Evolutionary conservation across 2,113 vertebrate species (phyloP).

Genomic region (Oreotrochilus melanogaster): DNA sequence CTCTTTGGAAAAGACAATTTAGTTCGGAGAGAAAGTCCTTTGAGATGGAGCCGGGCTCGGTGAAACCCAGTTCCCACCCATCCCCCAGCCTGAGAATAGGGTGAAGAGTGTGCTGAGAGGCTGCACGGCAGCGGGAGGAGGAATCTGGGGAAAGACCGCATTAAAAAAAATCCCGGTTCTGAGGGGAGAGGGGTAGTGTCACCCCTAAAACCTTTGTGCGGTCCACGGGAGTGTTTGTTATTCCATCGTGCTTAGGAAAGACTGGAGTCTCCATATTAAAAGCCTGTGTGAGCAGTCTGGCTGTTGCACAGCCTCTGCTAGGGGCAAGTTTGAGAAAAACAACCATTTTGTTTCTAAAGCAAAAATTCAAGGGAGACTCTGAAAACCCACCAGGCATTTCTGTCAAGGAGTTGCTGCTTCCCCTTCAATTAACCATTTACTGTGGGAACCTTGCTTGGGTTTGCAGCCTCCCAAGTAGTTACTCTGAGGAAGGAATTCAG

Average conservation of each 20-base stretch:
- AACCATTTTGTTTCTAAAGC: not conserved
- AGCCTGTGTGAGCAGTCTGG: accelerated
- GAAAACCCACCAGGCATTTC: not conserved
- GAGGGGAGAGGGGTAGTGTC: not conserved
- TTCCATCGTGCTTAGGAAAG: not conserved
- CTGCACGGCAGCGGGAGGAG: not conserved
- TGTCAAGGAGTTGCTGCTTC: not conserved
- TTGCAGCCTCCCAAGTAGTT: not conserved
- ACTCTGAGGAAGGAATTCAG: not conserved
- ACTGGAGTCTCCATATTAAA: not conserved
- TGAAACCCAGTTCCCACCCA: conserved; percentile 55
- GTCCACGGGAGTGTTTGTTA: not conserved
- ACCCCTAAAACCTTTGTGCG: not conserved
- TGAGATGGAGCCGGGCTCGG: conserved; percentile 37
- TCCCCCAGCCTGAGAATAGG: conserved; percentile 46
- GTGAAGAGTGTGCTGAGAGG: conserved; percentile 2
- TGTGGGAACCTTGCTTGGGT: not conserved
- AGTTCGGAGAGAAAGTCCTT: not conserved
- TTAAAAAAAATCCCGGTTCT: not conserved
- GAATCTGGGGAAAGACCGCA: not conserved
- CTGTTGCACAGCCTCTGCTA: not conserved
- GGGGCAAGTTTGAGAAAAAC: not conserved
- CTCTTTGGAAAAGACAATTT: not conserved
- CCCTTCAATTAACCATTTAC: not conserved
- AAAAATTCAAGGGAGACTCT: not conserved